These are phyloP conservation scores for Zaprionus bogoriensis DNA, from an alignment of 2,888 invertebrate genomes.

Conservation along the genomic window DNA sequence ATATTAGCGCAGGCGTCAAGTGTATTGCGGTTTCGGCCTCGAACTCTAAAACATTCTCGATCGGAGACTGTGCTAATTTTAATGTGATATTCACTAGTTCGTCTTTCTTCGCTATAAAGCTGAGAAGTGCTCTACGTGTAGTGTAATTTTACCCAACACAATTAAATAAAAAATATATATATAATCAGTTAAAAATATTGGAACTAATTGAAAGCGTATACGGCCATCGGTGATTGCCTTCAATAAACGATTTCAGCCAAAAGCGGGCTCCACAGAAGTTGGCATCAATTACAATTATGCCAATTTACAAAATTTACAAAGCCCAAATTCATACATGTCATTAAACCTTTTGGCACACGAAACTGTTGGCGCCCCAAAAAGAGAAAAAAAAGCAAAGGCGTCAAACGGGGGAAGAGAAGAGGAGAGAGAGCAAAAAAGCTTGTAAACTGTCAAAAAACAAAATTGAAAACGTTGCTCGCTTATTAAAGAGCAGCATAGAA, in stretches of 20 bases:
- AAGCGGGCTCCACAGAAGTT: constrained; percentile 18
- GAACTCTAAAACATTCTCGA: constrained; percentile 49
- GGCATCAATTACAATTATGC: constrained; percentile 56
- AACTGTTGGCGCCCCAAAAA: constrained; percentile 40
- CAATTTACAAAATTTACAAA: constrained; percentile 43
- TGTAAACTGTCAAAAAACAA: constrained; percentile 34
- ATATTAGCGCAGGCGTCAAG: constrained; percentile 13
- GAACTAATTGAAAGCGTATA: too few relatives aligned
- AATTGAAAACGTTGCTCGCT: constrained; percentile 18
- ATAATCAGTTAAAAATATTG: too few relatives aligned
- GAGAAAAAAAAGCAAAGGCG: constrained; percentile 22
- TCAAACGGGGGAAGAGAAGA: constrained; percentile 4
- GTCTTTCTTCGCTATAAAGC: constrained; percentile 7
- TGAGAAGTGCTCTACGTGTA: constrained; percentile 53
- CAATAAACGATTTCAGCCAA: too few relatives aligned
- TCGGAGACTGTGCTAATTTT: constrained; percentile 41
- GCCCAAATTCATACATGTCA: constrained; percentile 15
- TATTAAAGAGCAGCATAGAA: constrained; percentile 14
- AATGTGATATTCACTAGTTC: constrained; percentile 34
- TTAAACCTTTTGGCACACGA: constrained; percentile 32
- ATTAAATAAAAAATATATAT: neutral
- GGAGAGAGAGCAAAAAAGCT: neutral
- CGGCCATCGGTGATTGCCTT: too few relatives aligned
- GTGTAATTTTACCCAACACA: too few relatives aligned
- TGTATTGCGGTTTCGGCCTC: constrained; percentile 34